Percentiles rank a stretch among this genome's conserved stretches.
Evolutionary conservation across 1,140 invertebrate species (phyloP).

Genomic region (Andrena cerasifolii): DNA sequence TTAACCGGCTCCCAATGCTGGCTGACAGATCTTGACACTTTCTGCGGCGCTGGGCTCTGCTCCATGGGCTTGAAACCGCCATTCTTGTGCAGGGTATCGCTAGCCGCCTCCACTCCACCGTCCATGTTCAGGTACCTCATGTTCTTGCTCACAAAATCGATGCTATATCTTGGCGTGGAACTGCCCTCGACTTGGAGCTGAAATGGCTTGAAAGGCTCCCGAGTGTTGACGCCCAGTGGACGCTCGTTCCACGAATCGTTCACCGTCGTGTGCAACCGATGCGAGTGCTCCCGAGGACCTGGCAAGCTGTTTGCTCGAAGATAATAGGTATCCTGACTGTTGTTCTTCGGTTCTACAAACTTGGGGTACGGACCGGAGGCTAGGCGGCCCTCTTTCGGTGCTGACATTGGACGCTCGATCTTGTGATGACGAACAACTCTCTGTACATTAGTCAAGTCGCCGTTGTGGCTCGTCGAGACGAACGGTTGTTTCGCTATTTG

Average conservation of each 20-base stretch:
- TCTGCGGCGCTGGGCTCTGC: not conserved
- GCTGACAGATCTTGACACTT: not conserved
- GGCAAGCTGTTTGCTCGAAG: not conserved
- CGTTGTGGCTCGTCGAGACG: no score
- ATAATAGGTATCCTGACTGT: not conserved
- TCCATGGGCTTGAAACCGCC: not conserved
- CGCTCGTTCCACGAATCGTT: not conserved
- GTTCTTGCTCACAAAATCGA: slow-evolving; percentile 31
- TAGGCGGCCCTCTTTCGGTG: not conserved
- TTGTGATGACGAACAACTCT: not conserved
- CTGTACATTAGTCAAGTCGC: not conserved
- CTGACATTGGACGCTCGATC: not conserved
- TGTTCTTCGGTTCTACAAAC: not conserved
- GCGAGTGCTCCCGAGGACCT: no score
- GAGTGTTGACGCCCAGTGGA: not conserved
- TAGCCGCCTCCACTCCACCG: not conserved
- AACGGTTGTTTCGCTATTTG: not conserved
- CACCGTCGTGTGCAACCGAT: not conserved
- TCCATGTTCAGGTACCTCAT: slow-evolving; percentile 39
- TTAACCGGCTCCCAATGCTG: not conserved
- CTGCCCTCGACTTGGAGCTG: no score
- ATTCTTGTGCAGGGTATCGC: not conserved
- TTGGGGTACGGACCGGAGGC: no score
- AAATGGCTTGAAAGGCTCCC: not conserved
- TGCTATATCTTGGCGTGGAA: slow-evolving; percentile 12